A percentile compares a stretch with the other conserved stretches of the same genome.
phyloP scores from a whole-genome alignment of 2,113 vertebrate genomes.

The Cranoglanis bouderius region DNA sequence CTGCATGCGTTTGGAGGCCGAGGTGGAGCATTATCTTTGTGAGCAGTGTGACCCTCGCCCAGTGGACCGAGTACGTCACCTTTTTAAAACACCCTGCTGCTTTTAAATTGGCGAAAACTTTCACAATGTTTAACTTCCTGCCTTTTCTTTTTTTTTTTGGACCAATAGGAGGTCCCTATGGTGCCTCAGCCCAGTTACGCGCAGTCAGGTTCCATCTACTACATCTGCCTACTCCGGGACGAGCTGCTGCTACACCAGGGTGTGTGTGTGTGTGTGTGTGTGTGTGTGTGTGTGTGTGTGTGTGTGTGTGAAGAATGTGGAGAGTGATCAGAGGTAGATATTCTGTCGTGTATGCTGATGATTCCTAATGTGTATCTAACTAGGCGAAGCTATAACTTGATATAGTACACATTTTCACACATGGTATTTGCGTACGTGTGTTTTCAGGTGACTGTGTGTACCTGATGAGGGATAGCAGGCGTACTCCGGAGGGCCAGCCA shows the following conservation, averaged over 20 bases:
- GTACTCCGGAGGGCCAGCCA: conserved; percentile 90
- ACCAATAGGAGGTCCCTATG: conserved; percentile 94
- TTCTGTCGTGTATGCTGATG: not conserved
- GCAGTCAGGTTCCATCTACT: conserved; percentile 92
- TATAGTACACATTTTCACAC: not conserved
- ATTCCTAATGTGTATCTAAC: not conserved
- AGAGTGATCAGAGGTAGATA: not conserved
- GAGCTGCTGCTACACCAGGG: conserved; percentile 95
- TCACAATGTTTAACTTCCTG: not conserved
- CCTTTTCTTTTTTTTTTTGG: not conserved
- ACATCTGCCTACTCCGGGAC: conserved; percentile 92
- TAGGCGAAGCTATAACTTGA: not conserved
- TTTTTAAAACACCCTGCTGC: not conserved
- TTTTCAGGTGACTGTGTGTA: conserved; percentile 93
- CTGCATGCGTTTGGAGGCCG: conserved; percentile 91
- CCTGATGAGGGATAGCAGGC: conserved; percentile 95
- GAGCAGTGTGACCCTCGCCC: conserved; percentile 92
- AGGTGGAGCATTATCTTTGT: conserved; percentile 96
- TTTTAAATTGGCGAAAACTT: not conserved
- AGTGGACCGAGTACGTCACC: conserved; percentile 82
- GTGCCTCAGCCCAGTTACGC: conserved; percentile 93
- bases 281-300: not conserved
- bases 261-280: conserved; percentile 68
- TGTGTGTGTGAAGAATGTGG: not conserved
- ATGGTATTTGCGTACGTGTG: not conserved